Base-by-base conservation (phyloP, 2,113 vertebrate genomes). In the Crypturellus undulatus region DNA sequence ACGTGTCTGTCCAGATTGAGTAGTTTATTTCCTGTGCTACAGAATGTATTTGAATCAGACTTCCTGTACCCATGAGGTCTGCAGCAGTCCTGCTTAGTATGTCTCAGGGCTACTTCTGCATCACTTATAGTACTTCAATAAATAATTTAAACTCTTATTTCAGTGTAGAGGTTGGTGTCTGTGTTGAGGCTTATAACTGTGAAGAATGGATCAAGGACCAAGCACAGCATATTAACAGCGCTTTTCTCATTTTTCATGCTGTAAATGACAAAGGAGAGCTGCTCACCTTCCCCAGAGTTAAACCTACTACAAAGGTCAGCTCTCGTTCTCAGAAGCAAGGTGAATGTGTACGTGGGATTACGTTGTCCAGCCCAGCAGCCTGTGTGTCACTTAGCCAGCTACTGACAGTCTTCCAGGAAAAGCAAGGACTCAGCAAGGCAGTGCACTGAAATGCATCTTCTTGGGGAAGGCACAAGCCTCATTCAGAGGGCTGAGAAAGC, bases 141-240 rank as follows among this genome's bases (percentile, higher is more conserved):
- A 84, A 47, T 47, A 22, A 63, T 58, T 24, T 28, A 43, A 87
- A 30, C 7, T 70, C 65, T 26, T 40, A 47, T 93, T 94, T 54
- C 97, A 98, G 98, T 25, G 95, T 98, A 28, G 98, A 98, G 81
- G 98, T 98, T 32, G 98, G 98, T 24, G 98, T 98, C 58, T 94
- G 96, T 2, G 97, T 98, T n/a, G 98, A 98, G 89, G 98, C 98
- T 62, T 98, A 97, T 67, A 96, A 97, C 95, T 98, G 97, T 87
- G 96, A 95, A 87, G 98, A 98, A 89, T 98, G 98, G 98, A 97
- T 96, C 6, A 78, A 93, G 79, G 92, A 97, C 62, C 94, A 30
- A 54, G 93, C 97, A 14, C 92, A 97, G 8, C 98, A 98, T 84
- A 98, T 98, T 80, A 98, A 98, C 94, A 98, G 98, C 3, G 98